Conservation (phyloP, 2,888 invertebrate genomes). For the Dusona sp. region DNA sequence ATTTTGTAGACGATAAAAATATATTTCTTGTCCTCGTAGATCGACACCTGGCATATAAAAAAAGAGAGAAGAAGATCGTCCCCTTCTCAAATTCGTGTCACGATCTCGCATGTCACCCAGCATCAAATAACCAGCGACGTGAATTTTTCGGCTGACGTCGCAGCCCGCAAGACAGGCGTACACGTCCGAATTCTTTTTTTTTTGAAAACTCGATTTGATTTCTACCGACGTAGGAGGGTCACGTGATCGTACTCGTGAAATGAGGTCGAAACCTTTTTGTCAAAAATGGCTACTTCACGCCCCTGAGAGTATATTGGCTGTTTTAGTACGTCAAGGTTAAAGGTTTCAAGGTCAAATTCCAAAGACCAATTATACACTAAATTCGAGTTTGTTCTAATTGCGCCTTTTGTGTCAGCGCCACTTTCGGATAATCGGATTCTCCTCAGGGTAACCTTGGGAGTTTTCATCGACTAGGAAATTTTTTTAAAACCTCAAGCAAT, state of each 20-base stretch:
- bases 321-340: no score
- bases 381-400: not conserved
- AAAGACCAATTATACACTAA: not conserved
- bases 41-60: slow-evolving; percentile 4
- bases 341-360: not conserved
- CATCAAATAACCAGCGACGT: slow-evolving; percentile 64
- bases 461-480: not conserved
- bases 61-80: slow-evolving; percentile 26
- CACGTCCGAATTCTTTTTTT: slow-evolving; percentile 30
- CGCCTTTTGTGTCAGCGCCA: not conserved
- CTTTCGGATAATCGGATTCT: not conserved
- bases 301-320: not conserved
- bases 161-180: slow-evolving; percentile 18
- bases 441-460: not conserved
- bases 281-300: not conserved
- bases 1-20: slow-evolving; percentile 2
- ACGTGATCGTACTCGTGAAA: slow-evolving; percentile 20
- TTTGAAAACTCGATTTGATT: slow-evolving; percentile 56
- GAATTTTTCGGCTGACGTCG: slow-evolving; percentile 54
- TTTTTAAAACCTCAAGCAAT: not conserved
- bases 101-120: slow-evolving; percentile 65
- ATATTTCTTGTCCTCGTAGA: slow-evolving; percentile 32
- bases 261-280: slow-evolving; percentile 34
- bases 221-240: not conserved
- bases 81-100: slow-evolving; percentile 61